Evolutionary conservation across 2,797 vertebrate genomes (phyloP).

Genomic region (Sitta carolinensis): DNA sequence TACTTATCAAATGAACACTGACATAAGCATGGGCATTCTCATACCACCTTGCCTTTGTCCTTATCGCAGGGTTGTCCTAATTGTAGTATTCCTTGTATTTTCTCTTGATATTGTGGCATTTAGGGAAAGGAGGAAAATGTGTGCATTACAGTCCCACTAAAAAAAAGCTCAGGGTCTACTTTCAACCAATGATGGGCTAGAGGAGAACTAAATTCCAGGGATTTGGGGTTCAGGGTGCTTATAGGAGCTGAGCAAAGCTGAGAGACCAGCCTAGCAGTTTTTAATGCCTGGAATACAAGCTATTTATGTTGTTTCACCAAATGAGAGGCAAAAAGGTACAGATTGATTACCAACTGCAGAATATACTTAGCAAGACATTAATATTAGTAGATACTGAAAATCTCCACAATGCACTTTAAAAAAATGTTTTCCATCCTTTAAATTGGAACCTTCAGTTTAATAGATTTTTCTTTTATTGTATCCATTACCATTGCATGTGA

Average conservation of each 20-base stretch:
- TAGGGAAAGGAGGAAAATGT: not conserved
- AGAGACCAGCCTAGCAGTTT: not conserved
- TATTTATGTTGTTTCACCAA: not conserved
- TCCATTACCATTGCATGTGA: not conserved
- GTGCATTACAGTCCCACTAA: accelerated
- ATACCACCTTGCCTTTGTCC: not conserved
- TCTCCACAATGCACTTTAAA: not conserved
- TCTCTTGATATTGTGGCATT: not conserved
- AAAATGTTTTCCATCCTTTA: not conserved
- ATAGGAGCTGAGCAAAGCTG: not conserved
- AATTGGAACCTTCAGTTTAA: not conserved
- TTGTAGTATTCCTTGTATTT: not conserved
- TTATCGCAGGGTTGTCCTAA: not conserved
- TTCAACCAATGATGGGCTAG: not conserved
- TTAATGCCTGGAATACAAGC: accelerated
- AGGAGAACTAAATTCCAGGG: not conserved
- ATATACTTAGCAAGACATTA: not conserved
- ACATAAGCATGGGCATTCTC: accelerated
- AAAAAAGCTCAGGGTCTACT: not conserved
- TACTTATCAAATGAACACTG: not conserved
- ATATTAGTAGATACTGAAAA: not conserved
- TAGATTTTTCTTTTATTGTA: not conserved
- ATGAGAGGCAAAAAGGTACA: not conserved
- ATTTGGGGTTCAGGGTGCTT: not conserved
- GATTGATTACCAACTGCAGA: not conserved